Evolutionary conservation across 1,140 invertebrate genomes (phyloP).

Genomic region (Euborellia annulipes): DNA sequence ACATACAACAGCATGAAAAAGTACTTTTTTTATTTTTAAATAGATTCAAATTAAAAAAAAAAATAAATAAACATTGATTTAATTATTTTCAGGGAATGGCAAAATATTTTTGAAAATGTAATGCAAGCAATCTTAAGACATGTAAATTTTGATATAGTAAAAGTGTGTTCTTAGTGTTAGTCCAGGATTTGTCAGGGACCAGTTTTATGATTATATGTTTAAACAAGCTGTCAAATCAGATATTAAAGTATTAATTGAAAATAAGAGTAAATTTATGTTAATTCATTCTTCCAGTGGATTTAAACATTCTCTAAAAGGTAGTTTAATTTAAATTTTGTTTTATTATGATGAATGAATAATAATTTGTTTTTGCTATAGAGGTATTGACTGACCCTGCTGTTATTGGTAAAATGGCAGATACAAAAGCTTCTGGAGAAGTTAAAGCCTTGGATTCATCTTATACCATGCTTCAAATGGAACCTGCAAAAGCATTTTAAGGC

Average conservation of each 20-base stretch:
- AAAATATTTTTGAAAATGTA: slow-evolving; percentile 88
- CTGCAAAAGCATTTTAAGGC: slow-evolving; percentile 94
- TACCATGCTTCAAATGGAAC: slow-evolving; percentile 77
- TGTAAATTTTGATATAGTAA: slow-evolving; percentile 92
- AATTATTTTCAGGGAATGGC: slow-evolving; percentile 63
- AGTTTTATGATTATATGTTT: slow-evolving; percentile 92
- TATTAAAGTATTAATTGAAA: slow-evolving; percentile 78
- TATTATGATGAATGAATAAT: neutral
- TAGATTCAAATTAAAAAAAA: too few relatives aligned
- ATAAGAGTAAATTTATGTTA: slow-evolving; percentile 89
- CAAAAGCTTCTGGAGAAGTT: slow-evolving; percentile 91
- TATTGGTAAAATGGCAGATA: slow-evolving; percentile 70
- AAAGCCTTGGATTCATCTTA: slow-evolving; percentile 87
- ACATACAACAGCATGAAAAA: slow-evolving; percentile 91
- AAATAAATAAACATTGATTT: slow-evolving; percentile 68
- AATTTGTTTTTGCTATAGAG: slow-evolving; percentile 41
- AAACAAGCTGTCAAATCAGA: slow-evolving; percentile 81
- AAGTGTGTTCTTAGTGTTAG: slow-evolving; percentile 92
- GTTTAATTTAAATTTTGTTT: slow-evolving; percentile 39
- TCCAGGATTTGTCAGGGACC: slow-evolving; percentile 96
- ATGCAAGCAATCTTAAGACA: slow-evolving; percentile 89
- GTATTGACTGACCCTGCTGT: slow-evolving; percentile 85
- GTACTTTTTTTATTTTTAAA: slow-evolving; percentile 77
- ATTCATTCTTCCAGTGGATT: slow-evolving; percentile 96
- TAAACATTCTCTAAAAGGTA: slow-evolving; percentile 94